phyloP scores from a whole-genome alignment of 2,888 invertebrate species.

The Dichetophora obliterata region DNA sequence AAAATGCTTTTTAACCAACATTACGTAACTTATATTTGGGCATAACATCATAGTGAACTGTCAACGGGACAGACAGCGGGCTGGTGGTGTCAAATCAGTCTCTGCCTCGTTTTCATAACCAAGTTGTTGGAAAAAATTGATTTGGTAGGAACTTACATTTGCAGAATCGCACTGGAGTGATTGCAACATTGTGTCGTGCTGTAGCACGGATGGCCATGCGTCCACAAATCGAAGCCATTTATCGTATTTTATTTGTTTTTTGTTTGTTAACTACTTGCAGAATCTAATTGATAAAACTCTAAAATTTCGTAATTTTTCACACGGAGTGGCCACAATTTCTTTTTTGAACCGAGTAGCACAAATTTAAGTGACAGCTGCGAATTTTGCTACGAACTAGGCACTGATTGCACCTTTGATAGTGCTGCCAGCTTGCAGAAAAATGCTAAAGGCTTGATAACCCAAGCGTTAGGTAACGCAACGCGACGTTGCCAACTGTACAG shows the following conservation, averaged over 20 bases:
- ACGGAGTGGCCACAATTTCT: constrained; percentile 51
- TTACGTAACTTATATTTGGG: constrained; percentile 50
- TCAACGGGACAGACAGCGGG: constrained; percentile 33
- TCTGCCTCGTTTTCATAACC: constrained; percentile 42
- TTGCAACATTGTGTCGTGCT: constrained; percentile 76
- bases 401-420: constrained; percentile 10
- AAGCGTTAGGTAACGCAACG: no score
- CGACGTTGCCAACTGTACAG: no score
- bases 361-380: not conserved
- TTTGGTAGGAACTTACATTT: constrained; percentile 74
- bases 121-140: not conserved
- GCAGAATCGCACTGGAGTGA: constrained; percentile 75
- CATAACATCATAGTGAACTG: constrained; percentile 32
- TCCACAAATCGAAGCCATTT: constrained; percentile 84
- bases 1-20: constrained; percentile 20
- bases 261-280: constrained; percentile 21
- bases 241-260: constrained; percentile 36
- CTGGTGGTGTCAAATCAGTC: not conserved
- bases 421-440: not conserved
- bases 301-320: constrained; percentile 53
- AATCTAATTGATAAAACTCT: constrained; percentile 45
- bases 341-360: constrained; percentile 40
- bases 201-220: constrained; percentile 78
- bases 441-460: no score
- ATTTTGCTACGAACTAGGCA: constrained; percentile 36